A percentile compares a stretch with the other conserved stretches of the same genome.
These are phyloP conservation scores for Melieria omissa DNA, from an alignment of 2,888 invertebrate species.

Conservation along the genomic window DNA sequence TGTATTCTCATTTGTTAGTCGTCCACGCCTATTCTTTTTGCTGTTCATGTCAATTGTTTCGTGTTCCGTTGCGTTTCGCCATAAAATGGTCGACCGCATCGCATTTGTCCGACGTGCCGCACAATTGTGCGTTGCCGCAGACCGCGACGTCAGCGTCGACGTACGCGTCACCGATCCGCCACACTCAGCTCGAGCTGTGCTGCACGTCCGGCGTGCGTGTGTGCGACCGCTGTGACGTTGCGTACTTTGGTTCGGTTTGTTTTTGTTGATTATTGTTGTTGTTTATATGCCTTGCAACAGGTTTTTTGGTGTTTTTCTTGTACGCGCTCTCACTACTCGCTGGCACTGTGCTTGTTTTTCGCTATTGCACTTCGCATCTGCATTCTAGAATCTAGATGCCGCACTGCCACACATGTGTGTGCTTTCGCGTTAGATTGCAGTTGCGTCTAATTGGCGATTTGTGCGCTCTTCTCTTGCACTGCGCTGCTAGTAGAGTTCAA, in stretches of 20 bases:
- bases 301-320: constrained; percentile 2
- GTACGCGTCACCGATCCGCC: not conserved
- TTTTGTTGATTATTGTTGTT: not conserved
- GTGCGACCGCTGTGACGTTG: not conserved
- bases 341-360: not conserved
- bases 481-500: constrained; percentile 12
- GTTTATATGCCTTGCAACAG: not conserved
- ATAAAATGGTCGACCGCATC: too few species aligned
- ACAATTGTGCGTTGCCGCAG: too few species aligned
- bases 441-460: too few species aligned
- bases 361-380: not conserved
- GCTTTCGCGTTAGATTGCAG: too few species aligned
- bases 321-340: not conserved
- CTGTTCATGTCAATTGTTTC: too few species aligned
- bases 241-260: not conserved
- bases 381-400: not conserved
- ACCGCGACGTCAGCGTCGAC: too few species aligned
- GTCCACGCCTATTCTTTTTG: too few species aligned
- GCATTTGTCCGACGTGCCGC: too few species aligned
- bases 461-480: too few species aligned
- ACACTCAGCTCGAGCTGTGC: not conserved
- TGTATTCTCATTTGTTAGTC: too few species aligned
- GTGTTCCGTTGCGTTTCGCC: too few species aligned
- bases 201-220: not conserved
- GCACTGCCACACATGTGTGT: not conserved